Conservation (phyloP, 2,888 invertebrate species). For the Phyllotreta striolata region DNA sequence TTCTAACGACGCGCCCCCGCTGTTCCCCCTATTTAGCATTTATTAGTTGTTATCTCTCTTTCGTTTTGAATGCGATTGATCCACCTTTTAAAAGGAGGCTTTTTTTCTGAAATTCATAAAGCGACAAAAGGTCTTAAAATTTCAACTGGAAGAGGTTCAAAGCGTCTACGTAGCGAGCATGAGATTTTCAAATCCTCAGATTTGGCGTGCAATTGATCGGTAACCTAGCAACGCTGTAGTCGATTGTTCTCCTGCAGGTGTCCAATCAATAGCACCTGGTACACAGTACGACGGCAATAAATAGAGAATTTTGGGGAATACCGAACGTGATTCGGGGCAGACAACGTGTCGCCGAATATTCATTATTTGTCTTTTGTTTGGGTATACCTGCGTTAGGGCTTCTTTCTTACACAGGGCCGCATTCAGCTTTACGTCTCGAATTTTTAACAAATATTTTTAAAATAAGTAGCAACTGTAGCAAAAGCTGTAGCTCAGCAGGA, state of each 20-base stretch:
- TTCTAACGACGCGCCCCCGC: slow-evolving; percentile 12
- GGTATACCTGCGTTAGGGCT: slow-evolving; percentile 22
- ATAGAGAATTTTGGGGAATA: slow-evolving; percentile 54
- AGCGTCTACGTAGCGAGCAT: slow-evolving; percentile 52
- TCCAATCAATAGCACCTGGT: slow-evolving; percentile 62
- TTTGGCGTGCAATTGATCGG: slow-evolving; percentile 58
- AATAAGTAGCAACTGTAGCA: too few relatives aligned
- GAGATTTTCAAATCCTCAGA: slow-evolving; percentile 61
- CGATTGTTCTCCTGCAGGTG: slow-evolving; percentile 62
- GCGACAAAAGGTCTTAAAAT: slow-evolving; percentile 36
- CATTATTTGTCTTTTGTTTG: slow-evolving; percentile 35
- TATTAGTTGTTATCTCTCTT: slow-evolving; percentile 32
- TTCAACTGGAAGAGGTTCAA: slow-evolving; percentile 41
- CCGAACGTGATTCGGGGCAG: slow-evolving; percentile 50
- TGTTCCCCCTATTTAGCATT: slow-evolving; percentile 25
- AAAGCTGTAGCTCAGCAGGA: too few relatives aligned
- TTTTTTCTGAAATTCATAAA: slow-evolving; percentile 32
- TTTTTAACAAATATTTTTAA: too few relatives aligned
- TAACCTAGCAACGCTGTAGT: slow-evolving; percentile 59
- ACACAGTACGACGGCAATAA: slow-evolving; percentile 43
- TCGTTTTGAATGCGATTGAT: slow-evolving; percentile 31
- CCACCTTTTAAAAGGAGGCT: slow-evolving; percentile 19
- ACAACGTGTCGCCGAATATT: slow-evolving; percentile 54
- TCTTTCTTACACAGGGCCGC: slow-evolving; percentile 15
- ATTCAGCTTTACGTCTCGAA: slow-evolving; percentile 5